Evolutionary conservation across 2,888 invertebrate species (phyloP), one percentile per base, ranked within the genome.

Genomic region (Cephus nigrinus): DNA sequence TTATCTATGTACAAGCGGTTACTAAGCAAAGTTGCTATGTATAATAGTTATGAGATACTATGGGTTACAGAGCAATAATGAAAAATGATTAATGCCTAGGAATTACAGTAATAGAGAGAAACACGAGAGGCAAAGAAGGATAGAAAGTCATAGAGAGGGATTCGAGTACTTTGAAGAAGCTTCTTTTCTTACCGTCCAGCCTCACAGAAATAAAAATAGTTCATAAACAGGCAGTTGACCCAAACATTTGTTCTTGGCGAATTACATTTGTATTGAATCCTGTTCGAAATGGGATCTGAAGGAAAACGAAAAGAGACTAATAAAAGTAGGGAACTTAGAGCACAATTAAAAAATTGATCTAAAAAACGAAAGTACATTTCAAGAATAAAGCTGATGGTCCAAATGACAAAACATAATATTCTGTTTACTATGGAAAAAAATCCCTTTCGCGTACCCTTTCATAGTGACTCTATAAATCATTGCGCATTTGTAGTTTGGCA

Each of bases 401-500:
- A 55, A 55, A 23, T 9, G 55, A 55, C 55, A 9, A 55, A 55
- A 23, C 1, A 55, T 23, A 23, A 23, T 9, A 23, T 55, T 55
- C 23, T 55, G 9, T 23, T 23, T 15, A 55, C 55, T 55, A 55
- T 23, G 12, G 23, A 9, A 55, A 40, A 55, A 55, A 55, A 55
- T 55, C 9, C 55, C 2, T 55, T 55, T 55, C 23, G 55, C 23
- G 23, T 55, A 1, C 9, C 55, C 55, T 23, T 55, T 55, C 55
- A 23, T 23, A 55, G 2, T 55, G 23, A 55, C 55, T 55, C 23
- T 55, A 55, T 55, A 55, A 68, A 30, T 78, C 34, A 32, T 84
- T 84, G 86, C 87, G 88, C 87, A 90, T 88, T 89, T 90, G 87
- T 86, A 79, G 85, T 84, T 86, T 87, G 87, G 86, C 82, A 84